A percentile compares a stretch with the other conserved stretches of the same genome.
These are phyloP conservation scores for Himalopsyche tibetana DNA, from an alignment of 2,888 invertebrate genomes.

Conservation along the genomic window DNA sequence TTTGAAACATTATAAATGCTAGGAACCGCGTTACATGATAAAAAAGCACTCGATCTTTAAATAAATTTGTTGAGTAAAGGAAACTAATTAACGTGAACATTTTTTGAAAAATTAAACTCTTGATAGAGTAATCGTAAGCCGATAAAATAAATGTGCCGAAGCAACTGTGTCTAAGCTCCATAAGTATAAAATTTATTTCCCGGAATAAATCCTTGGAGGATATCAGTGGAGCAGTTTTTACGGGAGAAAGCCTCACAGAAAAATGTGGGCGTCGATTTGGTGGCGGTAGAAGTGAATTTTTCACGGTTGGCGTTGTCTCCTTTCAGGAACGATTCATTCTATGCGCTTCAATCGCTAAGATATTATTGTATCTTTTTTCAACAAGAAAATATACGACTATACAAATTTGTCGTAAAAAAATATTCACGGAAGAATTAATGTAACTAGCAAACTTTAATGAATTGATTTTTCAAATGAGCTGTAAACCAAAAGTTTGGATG, in stretches of 20 bases:
- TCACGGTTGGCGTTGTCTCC: neutral
- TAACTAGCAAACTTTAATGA: too few relatives aligned
- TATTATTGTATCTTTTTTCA: too few relatives aligned
- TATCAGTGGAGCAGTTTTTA: neutral
- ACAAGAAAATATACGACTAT: too few relatives aligned
- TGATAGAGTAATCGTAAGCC: neutral
- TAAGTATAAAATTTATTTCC: slow-evolving; percentile 19
- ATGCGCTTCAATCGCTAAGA: neutral
- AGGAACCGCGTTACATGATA: too few relatives aligned
- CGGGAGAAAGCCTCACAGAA: neutral
- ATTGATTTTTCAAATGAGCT: too few relatives aligned
- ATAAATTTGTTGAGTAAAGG: too few relatives aligned
- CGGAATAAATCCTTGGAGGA: neutral
- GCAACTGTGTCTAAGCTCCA: neutral
- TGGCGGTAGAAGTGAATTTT: neutral
- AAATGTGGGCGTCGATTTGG: slow-evolving; percentile 2
- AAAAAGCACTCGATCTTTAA: too few relatives aligned
- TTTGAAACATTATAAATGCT: too few relatives aligned
- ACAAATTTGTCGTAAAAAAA: too few relatives aligned
- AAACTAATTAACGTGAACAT: too few relatives aligned
- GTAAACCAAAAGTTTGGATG: too few relatives aligned
- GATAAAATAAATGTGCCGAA: neutral
- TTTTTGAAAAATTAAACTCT: neutral
- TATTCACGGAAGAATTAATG: too few relatives aligned
- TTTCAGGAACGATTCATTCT: neutral